These are phyloP conservation scores for Caretta caretta DNA, from an alignment of 2,113 vertebrate species.

Conservation along the genomic window DNA sequence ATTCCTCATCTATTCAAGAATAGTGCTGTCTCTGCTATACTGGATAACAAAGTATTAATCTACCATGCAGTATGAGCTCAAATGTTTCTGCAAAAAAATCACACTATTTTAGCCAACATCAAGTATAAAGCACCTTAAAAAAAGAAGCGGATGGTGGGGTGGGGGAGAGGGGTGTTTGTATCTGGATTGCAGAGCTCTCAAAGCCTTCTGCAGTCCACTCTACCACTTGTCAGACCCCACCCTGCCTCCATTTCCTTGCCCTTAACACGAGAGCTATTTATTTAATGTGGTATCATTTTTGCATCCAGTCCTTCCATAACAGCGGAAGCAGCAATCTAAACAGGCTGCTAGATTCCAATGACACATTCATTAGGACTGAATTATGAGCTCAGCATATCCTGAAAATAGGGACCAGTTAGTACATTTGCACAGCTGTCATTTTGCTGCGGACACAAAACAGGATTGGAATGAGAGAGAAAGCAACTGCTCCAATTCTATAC, in stretches of 20 bases:
- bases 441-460: slow-evolving; percentile 69
- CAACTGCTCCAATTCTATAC: slow-evolving; percentile 52
- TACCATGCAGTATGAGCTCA: slow-evolving; percentile 17
- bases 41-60: background rate
- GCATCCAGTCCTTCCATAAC: slow-evolving; percentile 66
- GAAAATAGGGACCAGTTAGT: slow-evolving; percentile 76
- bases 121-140: slow-evolving; percentile 5
- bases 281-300: slow-evolving; percentile 70
- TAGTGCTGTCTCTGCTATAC: background rate
- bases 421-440: slow-evolving; percentile 78
- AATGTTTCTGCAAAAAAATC: slow-evolving; percentile 53
- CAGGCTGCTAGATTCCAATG: slow-evolving; percentile 76
- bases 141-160: slow-evolving; percentile 16
- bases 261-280: slow-evolving; percentile 77
- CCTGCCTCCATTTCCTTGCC: slow-evolving; percentile 58
- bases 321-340: slow-evolving; percentile 76
- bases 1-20: background rate
- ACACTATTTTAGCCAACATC: slow-evolving; percentile 16
- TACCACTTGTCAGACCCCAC: background rate
- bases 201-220: slow-evolving; percentile 27
- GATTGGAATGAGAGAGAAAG: slow-evolving; percentile 65
- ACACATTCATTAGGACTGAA: slow-evolving; percentile 82
- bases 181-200: slow-evolving; percentile 46
- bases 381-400: slow-evolving; percentile 80
- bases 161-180: background rate